Conservation (phyloP, 2,113 vertebrate genomes). For the Abramis brama region DNA sequence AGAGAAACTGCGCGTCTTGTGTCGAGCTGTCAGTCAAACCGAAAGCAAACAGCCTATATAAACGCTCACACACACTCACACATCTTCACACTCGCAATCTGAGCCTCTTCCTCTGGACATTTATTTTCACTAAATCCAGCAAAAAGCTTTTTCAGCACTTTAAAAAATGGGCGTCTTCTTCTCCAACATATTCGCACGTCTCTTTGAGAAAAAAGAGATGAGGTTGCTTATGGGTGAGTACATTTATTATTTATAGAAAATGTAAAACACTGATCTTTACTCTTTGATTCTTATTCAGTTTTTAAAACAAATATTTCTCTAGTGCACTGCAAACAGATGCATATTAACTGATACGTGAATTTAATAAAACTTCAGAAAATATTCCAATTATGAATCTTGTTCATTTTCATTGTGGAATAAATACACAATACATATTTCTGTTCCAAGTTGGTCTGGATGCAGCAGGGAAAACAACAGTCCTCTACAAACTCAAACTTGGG, state of each 20-base stretch:
- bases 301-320: background rate
- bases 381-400: background rate
- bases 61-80: background rate
- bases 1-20: background rate
- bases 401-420: background rate
- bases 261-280: too few relatives aligned
- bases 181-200: conserved; percentile 79
- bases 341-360: background rate
- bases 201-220: conserved; percentile 85
- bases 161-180: conserved; percentile 82
- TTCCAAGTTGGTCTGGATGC: conserved; percentile 85
- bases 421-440: background rate
- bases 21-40: background rate
- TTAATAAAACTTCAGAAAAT: background rate
- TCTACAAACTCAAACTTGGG: conserved; percentile 89
- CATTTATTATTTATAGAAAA: background rate
- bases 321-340: background rate
- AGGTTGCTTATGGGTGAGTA: conserved; percentile 86
- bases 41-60: background rate
- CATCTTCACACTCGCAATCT: background rate
- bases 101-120: too few relatives aligned
- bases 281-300: background rate
- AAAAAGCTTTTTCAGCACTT: background rate
- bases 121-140: too few relatives aligned
- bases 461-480: conserved; percentile 89